phyloP scores from a whole-genome alignment of 2,113 vertebrate genomes.

The Danionella cerebrum region DNA sequence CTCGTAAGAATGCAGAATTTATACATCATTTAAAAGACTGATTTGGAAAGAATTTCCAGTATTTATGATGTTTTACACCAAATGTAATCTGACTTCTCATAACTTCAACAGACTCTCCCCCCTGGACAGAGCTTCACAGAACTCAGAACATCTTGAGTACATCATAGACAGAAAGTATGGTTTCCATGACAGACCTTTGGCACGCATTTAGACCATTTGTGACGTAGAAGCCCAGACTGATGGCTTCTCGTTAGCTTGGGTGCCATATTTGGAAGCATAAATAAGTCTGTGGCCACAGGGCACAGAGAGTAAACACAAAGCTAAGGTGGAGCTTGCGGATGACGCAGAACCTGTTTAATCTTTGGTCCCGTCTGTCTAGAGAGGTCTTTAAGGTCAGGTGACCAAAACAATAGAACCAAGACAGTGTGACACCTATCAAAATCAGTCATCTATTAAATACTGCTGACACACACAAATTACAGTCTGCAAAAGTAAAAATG shows the following conservation, averaged over 20 bases:
- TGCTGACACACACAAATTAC: not conserved
- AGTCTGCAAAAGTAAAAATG: not conserved
- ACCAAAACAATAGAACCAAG: conserved; percentile 11
- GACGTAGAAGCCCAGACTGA: not conserved
- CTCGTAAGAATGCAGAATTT: not conserved
- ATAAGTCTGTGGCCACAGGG: not conserved
- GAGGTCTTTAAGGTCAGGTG: conserved; percentile 12
- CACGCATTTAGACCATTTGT: not conserved
- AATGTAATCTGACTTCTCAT: conserved; percentile 5
- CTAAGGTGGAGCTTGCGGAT: conserved; percentile 10
- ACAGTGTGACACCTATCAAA: not conserved
- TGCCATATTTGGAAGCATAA: conserved; percentile 18
- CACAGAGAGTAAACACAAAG: conserved; percentile 17
- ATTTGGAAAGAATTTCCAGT: not conserved
- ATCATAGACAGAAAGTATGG: not conserved
- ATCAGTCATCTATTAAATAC: not conserved
- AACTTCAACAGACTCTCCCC: conserved; percentile 2
- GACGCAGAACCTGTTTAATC: conserved; percentile 22
- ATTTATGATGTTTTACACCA: conserved; percentile 14
- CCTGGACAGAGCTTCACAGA: not conserved
- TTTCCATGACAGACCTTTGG: conserved; percentile 12
- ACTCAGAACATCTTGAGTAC: not conserved
- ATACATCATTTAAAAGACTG: not conserved
- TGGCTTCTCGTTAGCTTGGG: not conserved
- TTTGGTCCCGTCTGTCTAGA: conserved; percentile 15